These are phyloP conservation scores for Lagocephalus sceleratus DNA, from an alignment of 2,797 vertebrate species.

Conservation along the genomic window DNA sequence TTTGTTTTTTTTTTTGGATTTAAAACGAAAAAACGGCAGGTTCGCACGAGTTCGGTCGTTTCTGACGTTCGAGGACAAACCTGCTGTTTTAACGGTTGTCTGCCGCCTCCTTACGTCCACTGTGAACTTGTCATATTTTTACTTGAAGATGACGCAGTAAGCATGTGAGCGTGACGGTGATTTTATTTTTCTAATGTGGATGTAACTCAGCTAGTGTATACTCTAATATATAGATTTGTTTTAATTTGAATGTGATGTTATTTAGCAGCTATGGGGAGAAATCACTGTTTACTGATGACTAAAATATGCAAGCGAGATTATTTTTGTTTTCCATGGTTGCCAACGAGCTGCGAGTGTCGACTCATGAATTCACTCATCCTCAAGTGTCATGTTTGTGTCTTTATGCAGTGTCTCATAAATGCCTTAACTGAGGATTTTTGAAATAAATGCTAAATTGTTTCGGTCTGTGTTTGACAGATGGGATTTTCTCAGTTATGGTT, in stretches of 20 bases:
- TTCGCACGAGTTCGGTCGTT: too few relatives aligned
- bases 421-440: conserved; percentile 79
- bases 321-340: conserved; percentile 69
- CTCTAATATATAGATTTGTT: conserved; percentile 54
- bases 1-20: too few relatives aligned
- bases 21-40: too few relatives aligned
- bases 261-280: conserved; percentile 40
- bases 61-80: too few relatives aligned
- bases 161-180: conserved; percentile 61
- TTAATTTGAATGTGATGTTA: conserved; percentile 62
- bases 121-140: conserved; percentile 63
- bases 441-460: conserved; percentile 75
- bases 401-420: conserved; percentile 81
- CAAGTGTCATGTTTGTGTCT: conserved; percentile 67
- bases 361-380: conserved; percentile 47
- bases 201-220: conserved; percentile 62
- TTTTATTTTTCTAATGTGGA: conserved; percentile 66
- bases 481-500: too few relatives aligned
- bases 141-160: conserved; percentile 62
- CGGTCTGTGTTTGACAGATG: conserved; percentile 43
- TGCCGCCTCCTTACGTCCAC: conserved; percentile 30
- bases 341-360: conserved; percentile 47
- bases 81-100: too few relatives aligned
- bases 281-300: conserved; percentile 44
- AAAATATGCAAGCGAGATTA: conserved; percentile 73